Evolutionary conservation across 2,113 vertebrate genomes (phyloP).

Genomic region (Etheostoma spectabile): DNA sequence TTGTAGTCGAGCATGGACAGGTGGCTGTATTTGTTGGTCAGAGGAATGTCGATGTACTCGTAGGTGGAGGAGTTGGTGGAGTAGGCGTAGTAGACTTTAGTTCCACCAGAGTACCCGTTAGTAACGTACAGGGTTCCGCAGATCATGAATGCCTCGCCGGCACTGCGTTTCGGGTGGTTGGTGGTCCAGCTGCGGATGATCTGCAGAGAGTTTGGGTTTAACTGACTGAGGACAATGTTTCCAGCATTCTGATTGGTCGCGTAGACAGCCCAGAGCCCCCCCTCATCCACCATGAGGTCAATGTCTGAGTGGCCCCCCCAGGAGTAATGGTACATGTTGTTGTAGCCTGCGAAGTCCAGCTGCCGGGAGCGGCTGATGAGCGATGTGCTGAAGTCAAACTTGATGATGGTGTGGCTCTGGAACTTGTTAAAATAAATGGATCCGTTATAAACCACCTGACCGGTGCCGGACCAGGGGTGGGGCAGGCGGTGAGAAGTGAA

Average conservation of each 20-base stretch:
- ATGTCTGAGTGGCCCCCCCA: constrained; percentile 77
- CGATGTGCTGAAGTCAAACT: constrained; percentile 68
- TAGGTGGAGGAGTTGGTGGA: constrained; percentile 76
- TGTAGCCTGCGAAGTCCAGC: constrained; percentile 73
- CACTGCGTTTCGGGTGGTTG: constrained; percentile 75
- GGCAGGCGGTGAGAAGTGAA: constrained; percentile 78
- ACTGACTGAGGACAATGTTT: constrained; percentile 73
- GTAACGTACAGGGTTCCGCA: constrained; percentile 75
- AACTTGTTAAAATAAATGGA: constrained; percentile 78
- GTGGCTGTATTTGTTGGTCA: constrained; percentile 74
- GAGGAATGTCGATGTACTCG: constrained; percentile 75
- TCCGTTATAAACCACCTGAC: constrained; percentile 75
- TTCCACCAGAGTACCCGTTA: constrained; percentile 72
- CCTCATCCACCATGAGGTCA: constrained; percentile 78
- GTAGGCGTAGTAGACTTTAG: constrained; percentile 73
- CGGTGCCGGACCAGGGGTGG: constrained; percentile 75
- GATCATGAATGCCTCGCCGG: constrained; percentile 76
- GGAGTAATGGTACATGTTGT: constrained; percentile 78
- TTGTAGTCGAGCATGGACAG: constrained; percentile 78
- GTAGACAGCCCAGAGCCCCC: constrained; percentile 74
- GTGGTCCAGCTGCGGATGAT: constrained; percentile 75
- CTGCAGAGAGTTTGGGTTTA: constrained; percentile 71
- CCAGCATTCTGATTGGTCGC: constrained; percentile 77
- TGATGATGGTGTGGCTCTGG: constrained; percentile 77
- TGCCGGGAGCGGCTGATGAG: constrained; percentile 69